A percentile compares a stretch with the other conserved stretches of the same genome.
phyloP scores from a whole-genome alignment of 2,888 invertebrate species.

The Scrobipalpa costella region DNA sequence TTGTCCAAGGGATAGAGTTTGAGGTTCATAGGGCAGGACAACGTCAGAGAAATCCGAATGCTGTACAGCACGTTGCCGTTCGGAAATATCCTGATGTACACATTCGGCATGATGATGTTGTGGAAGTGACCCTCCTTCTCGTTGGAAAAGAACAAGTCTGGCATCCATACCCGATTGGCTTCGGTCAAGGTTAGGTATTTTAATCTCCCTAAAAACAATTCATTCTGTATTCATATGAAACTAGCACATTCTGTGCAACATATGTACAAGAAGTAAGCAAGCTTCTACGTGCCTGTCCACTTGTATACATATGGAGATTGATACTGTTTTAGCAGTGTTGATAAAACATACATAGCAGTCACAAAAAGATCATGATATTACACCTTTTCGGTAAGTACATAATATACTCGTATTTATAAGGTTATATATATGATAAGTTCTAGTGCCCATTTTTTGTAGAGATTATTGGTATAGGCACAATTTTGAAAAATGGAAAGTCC shows the following conservation, averaged over 20 bases:
- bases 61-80: constrained; percentile 97
- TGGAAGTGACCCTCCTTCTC: constrained; percentile 99
- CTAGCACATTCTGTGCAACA: not conserved
- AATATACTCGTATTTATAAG: too few species aligned
- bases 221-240: not conserved
- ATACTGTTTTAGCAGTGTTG: not conserved
- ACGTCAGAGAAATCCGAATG: constrained; percentile 96
- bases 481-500: too few species aligned
- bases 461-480: too few species aligned
- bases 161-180: constrained; percentile 98
- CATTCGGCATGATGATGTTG: constrained; percentile 98
- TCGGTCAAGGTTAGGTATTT: constrained; percentile 96
- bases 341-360: not conserved
- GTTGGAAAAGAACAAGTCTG: constrained; percentile 98
- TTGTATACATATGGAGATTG: not conserved
- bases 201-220: constrained; percentile 84
- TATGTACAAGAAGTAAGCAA: not conserved
- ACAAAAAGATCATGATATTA: not conserved
- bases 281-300: constrained; percentile 6
- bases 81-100: constrained; percentile 97
- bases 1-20: constrained; percentile 98
- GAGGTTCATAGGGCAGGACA: constrained; percentile 98
- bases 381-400: too few species aligned
- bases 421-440: too few species aligned
- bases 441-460: too few species aligned